Evolutionary conservation across 2,113 vertebrate genomes (phyloP).

Genomic region (Rhea pennata): DNA sequence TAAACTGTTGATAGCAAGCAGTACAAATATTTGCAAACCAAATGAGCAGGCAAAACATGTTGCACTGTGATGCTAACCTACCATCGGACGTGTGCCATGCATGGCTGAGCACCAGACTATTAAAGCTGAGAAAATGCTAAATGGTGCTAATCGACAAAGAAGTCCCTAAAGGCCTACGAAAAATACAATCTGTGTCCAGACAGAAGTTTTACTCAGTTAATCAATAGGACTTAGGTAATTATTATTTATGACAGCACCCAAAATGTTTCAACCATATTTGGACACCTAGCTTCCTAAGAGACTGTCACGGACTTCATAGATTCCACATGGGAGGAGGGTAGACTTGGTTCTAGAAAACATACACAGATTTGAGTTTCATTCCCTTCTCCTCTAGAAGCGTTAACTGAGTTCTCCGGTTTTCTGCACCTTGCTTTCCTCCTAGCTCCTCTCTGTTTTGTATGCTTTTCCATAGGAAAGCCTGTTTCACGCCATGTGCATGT

Average conservation of each 20-base stretch:
- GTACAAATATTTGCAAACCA: slow-evolving; percentile 51
- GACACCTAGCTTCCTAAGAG: background rate
- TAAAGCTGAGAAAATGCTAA: slow-evolving; percentile 45
- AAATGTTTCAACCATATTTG: background rate
- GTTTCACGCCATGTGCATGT: accelerated
- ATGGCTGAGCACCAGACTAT: background rate
- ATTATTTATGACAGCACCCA: background rate
- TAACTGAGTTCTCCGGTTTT: background rate
- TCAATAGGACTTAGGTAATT: background rate
- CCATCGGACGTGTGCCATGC: background rate
- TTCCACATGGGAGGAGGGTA: background rate
- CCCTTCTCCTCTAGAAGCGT: background rate
- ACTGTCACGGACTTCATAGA: background rate
- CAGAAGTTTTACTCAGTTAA: slow-evolving; percentile 7
- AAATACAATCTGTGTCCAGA: background rate
- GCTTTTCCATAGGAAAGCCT: background rate
- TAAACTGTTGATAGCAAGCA: slow-evolving; percentile 31
- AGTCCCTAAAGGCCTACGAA: background rate
- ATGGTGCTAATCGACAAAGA: background rate
- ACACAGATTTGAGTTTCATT: background rate
- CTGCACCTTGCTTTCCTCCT: background rate
- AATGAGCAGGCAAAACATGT: slow-evolving; percentile 32
- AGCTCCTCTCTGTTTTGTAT: background rate
- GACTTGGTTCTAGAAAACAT: background rate
- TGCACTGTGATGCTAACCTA: background rate